Evolutionary conservation across 37 sponge, comb jelly and placozoan genomes (phyloP), one percentile per base, ranked within the genome.

Genomic region (Spongia lamella): DNA sequence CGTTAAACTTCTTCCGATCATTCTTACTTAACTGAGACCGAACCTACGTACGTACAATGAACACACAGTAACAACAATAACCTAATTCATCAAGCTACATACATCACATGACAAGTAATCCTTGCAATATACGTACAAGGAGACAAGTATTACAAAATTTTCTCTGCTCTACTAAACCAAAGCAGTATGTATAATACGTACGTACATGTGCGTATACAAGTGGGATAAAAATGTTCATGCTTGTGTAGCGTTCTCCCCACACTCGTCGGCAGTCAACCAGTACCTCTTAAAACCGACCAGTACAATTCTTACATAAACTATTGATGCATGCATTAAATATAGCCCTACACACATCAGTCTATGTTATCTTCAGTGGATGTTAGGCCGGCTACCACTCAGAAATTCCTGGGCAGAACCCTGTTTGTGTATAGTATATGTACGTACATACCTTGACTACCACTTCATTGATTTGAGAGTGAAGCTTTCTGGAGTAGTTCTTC

Each of bases 1-100:
- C 64, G 75, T 98, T 98, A 84, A 95, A 95, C 84, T 98, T 98
- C 93, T 98, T 98, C 29, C 99, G 75, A 51, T 98, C 96, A 55
- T 98, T 98, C 80, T 92, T 95, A 24, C 68, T 56, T 81, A 98
- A 81, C 78, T 93, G 96, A 35, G 90, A 93, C 1, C 97, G 78
- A 21, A 96, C 92, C 93, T 92, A 63, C 13, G 24, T 9, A 60
- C 24, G 7, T 25, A 6, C 2, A 22, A 6, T 7, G 16, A n/a
- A 55, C 39, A 29, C 22, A 9, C 4, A 13, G 62, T n/a, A 3
- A 38, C 4, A 61, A 3, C 40, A 66, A 15, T 53, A n/a, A 16
- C 33, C 66, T 24, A 24, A 25, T 0, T 53, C 54, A 14, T 34
- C 20, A 3, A 15, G 72, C n/a, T n/a, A n/a, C n/a, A n/a, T n/a